phyloP scores from a whole-genome alignment of 1,140 invertebrate species.

The Drosophila murphyi region DNA sequence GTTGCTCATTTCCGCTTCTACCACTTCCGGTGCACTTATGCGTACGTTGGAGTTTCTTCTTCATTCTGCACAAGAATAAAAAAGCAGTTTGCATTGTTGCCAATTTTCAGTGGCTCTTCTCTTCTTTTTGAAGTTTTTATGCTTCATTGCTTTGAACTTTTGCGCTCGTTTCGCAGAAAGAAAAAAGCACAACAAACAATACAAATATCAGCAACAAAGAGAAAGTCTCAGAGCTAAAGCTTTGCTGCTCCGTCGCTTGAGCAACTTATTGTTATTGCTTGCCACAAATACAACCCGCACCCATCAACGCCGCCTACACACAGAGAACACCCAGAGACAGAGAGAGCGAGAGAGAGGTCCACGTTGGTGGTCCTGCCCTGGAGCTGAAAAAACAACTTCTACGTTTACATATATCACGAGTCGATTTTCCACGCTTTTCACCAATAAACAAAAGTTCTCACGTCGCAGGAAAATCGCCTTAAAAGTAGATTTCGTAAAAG shows the following conservation, averaged over 20 bases:
- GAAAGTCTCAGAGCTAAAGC: constrained; percentile 61
- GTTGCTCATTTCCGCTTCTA: constrained; percentile 71
- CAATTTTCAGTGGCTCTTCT: constrained; percentile 52
- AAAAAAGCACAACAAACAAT: constrained; percentile 16
- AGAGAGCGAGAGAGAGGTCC: background rate
- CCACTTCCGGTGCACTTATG: constrained; percentile 81
- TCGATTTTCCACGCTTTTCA: constrained; percentile 64
- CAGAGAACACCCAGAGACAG: background rate
- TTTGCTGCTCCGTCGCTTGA: constrained; percentile 38
- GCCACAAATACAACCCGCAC: constrained; percentile 32
- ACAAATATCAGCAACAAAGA: constrained; percentile 62
- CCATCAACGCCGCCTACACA: constrained; percentile 39
- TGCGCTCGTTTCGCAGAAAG: constrained; percentile 60
- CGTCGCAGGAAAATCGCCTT: constrained; percentile 27
- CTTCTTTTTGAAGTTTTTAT: constrained; percentile 55
- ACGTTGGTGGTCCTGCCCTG: constrained; percentile 39
- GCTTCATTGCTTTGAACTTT: constrained; percentile 81
- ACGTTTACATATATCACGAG: constrained; percentile 34
- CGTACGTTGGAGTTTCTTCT: constrained; percentile 51
- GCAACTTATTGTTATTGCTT: constrained; percentile 44
- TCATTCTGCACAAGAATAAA: constrained; percentile 53
- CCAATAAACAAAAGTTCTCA: constrained; percentile 70
- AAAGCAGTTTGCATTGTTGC: constrained; percentile 52
- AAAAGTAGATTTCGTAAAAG: constrained; percentile 22
- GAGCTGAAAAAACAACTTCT: constrained; percentile 31